A percentile compares a stretch with the other conserved stretches of the same genome.
phyloP scores from a whole-genome alignment of 2,113 vertebrate genomes.

The Hippocampus guttulatus region DNA sequence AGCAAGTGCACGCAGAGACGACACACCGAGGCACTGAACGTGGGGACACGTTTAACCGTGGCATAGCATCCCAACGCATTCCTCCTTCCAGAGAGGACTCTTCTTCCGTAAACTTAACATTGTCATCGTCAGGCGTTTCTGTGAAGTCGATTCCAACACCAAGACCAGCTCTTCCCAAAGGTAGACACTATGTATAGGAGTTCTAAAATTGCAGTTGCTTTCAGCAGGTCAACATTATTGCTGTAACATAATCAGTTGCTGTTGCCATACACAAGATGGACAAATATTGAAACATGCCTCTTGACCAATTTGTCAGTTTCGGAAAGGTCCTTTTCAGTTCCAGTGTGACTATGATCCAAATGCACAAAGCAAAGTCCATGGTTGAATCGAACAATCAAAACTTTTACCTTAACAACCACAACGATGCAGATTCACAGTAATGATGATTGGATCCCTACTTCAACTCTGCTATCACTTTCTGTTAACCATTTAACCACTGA shows the following conservation, averaged over 20 bases:
- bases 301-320: background rate
- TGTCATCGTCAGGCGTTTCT: constrained; percentile 42
- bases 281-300: background rate
- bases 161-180: constrained; percentile 66
- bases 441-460: background rate
- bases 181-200: constrained; percentile 37
- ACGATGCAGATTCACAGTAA: background rate
- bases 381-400: background rate
- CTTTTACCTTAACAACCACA: background rate
- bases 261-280: background rate
- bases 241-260: background rate
- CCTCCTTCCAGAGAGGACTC: constrained; percentile 34
- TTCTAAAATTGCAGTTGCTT: background rate
- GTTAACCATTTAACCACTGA: no score
- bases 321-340: background rate
- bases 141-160: constrained; percentile 32
- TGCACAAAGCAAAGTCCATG: background rate
- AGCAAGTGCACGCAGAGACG: constrained; percentile 18
- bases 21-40: constrained; percentile 49
- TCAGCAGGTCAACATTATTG: no score
- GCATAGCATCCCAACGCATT: background rate
- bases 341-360: background rate
- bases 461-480: no score
- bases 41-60: constrained; percentile 53
- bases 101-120: constrained; percentile 38